Percentiles rank a stretch among this genome's conserved stretches.
Evolutionary conservation across 2,888 invertebrate species (phyloP).

Genomic region (Tetanocera ferruginea): DNA sequence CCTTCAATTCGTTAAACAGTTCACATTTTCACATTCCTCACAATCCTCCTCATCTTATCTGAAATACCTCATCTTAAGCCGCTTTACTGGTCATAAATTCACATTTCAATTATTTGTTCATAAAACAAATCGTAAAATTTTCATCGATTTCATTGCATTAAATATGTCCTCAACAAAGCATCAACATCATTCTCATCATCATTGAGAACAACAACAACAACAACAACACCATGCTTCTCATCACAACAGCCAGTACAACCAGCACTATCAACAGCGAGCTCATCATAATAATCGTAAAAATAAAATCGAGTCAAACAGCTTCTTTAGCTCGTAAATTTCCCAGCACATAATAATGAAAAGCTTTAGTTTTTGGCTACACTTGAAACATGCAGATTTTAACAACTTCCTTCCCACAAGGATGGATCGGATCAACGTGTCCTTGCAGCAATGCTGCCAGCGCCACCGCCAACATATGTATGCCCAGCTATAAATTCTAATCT

Average conservation of each 20-base stretch:
- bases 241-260: background rate
- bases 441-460: background rate
- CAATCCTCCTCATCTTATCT: background rate
- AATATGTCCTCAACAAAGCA: conserved; percentile 26
- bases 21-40: no score
- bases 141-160: conserved; percentile 39
- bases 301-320: conserved; percentile 34
- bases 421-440: background rate
- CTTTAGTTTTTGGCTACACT: conserved; percentile 47
- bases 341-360: conserved; percentile 46
- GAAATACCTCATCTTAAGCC: background rate
- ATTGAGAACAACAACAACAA: conserved; percentile 19
- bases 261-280: conserved; percentile 44
- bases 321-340: conserved; percentile 32
- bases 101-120: conserved; percentile 15
- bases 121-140: conserved; percentile 42
- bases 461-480: background rate
- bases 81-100: background rate
- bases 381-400: conserved; percentile 58
- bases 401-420: conserved; percentile 57
- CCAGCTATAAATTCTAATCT: conserved; percentile 48
- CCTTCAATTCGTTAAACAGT: no score
- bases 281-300: conserved; percentile 51
- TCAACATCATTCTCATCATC: conserved; percentile 27
- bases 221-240: conserved; percentile 4